Conservation (phyloP, 2,113 vertebrate genomes). For the Circaetus gallicus region DNA sequence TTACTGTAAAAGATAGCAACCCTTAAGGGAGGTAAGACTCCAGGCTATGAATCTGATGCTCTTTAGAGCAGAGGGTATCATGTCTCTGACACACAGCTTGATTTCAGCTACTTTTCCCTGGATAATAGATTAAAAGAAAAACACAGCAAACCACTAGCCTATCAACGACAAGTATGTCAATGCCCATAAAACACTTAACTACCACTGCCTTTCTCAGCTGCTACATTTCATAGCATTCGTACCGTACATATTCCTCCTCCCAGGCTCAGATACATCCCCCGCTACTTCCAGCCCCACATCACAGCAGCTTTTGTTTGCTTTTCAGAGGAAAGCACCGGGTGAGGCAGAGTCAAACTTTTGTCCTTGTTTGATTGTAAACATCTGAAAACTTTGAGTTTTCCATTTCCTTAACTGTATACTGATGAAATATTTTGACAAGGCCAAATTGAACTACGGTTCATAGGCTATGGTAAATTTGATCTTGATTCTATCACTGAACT, state of each 20-base stretch:
- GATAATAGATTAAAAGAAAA: not conserved
- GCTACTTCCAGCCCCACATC: not conserved
- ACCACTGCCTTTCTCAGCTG: not conserved
- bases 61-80: not conserved
- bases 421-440: conserved; percentile 23
- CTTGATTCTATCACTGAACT: conserved; percentile 6
- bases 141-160: not conserved
- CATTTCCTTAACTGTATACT: conserved; percentile 12
- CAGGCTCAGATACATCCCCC: not conserved
- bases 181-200: not conserved
- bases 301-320: not conserved
- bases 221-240: not conserved
- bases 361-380: not conserved
- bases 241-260: not conserved
- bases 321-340: not conserved
- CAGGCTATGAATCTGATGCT: not conserved
- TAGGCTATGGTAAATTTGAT: conserved; percentile 20
- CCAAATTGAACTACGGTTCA: not conserved
- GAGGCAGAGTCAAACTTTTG: not conserved
- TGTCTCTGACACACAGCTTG: not conserved
- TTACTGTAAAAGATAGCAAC: not conserved
- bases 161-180: not conserved
- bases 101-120: not conserved
- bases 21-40: not conserved
- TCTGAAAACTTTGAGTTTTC: conserved; percentile 24